Evolutionary conservation across 2,797 vertebrate genomes (phyloP).

Genomic region (Mormyrops attenuatus): DNA sequence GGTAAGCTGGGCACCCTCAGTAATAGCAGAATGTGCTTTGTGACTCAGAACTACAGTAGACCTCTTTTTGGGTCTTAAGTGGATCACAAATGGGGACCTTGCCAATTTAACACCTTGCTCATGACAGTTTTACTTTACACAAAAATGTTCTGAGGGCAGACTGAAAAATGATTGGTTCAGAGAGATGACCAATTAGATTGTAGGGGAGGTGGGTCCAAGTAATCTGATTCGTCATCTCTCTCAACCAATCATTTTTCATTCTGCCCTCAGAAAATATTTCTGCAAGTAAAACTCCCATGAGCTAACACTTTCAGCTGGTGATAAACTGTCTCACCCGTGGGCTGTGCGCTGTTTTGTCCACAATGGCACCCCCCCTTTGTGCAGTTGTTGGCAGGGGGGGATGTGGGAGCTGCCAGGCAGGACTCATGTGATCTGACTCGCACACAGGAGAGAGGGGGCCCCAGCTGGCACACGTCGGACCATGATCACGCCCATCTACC

Average conservation of each 20-base stretch:
- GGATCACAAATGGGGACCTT: not conserved
- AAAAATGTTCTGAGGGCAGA: not conserved
- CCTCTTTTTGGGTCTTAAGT: not conserved
- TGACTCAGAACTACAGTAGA: not conserved
- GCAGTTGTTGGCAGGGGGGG: not conserved
- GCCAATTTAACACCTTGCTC: not conserved
- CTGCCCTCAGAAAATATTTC: too few species aligned
- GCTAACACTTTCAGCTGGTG: not conserved
- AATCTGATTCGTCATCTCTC: not conserved
- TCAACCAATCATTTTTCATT: not conserved
- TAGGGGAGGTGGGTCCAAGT: not conserved
- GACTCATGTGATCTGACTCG: not conserved
- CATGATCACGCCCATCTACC: not conserved
- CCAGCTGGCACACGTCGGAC: not conserved
- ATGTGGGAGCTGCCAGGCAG: not conserved
- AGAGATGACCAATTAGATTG: not conserved
- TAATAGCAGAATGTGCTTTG: not conserved
- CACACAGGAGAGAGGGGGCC: not conserved
- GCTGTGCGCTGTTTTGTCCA: not conserved
- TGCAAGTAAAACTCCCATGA: not conserved
- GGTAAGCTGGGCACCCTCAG: not conserved
- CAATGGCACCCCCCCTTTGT: not conserved
- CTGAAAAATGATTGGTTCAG: not conserved
- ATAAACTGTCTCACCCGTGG: not conserved
- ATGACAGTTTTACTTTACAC: not conserved